Base-by-base conservation (phyloP, 2,113 vertebrate genomes). In the Brienomyrus brachyistius region DNA sequence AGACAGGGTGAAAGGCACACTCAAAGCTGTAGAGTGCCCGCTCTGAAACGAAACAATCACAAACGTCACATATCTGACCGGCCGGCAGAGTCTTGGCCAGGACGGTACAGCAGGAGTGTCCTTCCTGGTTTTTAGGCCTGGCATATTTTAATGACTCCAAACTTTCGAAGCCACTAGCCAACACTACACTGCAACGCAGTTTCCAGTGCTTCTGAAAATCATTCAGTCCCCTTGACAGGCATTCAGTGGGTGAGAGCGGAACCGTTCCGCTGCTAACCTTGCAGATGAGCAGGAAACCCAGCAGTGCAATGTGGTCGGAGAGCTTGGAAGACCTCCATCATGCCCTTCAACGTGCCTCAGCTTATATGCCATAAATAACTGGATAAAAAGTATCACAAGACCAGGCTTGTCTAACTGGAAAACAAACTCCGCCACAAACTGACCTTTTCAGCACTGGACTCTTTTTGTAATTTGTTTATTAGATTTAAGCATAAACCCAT, bases 1-100 rank as follows among this genome's bases (percentile, higher is more conserved):
- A 99, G 85, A 99, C 88, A 0, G 98, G 98, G 88, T 99, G 98
- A 94, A 98, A 99, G 15, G 97, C 94, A n/a, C 97, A 97, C 91
- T 99, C 98, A 94, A 99, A 97, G 93, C 97, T 98, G 96, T 98
- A 98, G 83, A 99, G 92, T 0, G 98, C 98, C 88, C 97, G 93
- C 93, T 99, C 98, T 99, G 95, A 1, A 88, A 92, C 91, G 90
- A 27, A 88, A 1, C 52, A 2, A 54, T 74, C 40, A 59, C 40
- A 56, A 11, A 21, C 86, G 31, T 88, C 19, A 70, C 47, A 50
- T 21, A 52, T 19, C 23, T 27, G 15, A 59, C 21, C 47, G 27
- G 2, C 8, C n/a, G 13, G 4, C 31, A 77, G 11, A 77, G 23
- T n/a, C 59, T 66, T 23, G 59, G 9, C 31, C 70, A 0, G 4